Evolutionary conservation across 2,888 invertebrate species (phyloP), one percentile per base, ranked within the genome.

Genomic region (Phania funesta): DNA sequence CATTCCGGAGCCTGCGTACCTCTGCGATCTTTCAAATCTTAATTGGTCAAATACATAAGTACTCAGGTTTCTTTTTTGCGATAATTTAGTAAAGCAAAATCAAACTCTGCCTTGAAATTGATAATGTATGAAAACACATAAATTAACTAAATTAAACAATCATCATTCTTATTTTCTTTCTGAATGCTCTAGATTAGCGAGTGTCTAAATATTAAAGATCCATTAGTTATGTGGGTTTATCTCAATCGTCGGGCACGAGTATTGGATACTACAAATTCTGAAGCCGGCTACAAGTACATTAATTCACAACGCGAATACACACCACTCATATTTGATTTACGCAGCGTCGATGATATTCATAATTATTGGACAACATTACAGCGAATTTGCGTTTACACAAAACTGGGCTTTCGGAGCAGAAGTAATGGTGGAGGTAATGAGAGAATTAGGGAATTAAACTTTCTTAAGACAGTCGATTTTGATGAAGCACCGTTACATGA

Each of bases 341-440:
- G 91, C 0, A 91, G 89, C 1, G 86, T 91, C 16, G 87, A 91
- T 0, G 93, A 93, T 80, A 90, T 96, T 0, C 92, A 93, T 26
- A 92, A 92, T 18, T 95, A 94, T 87, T 95, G 95, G 95, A 92
- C 93, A 82, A 93, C 94, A 68, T 89, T 96, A 88, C 94, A 94
- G 92, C 92, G 92, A 54, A 93, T 94, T 74, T 93, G 94, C 85
- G 91, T 94, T 44, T 93, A 93, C 84, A 95, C 96, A 0, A 93
- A 92, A 77, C 89, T 96, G 24, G 91, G 91, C 3, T 88, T 88
- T 32, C 85, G 85, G 5, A 85, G 85, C 32, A 86, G 86, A 6
- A 85, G 86, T 44, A 60, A 74, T 9, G 73, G 38, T 9, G 73
- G 38, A 22, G 68, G 11, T 52, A 64, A 4, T 64, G 80, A 52